Evolutionary conservation across 2,888 invertebrate genomes (phyloP).

Genomic region (Acleris sparsana): DNA sequence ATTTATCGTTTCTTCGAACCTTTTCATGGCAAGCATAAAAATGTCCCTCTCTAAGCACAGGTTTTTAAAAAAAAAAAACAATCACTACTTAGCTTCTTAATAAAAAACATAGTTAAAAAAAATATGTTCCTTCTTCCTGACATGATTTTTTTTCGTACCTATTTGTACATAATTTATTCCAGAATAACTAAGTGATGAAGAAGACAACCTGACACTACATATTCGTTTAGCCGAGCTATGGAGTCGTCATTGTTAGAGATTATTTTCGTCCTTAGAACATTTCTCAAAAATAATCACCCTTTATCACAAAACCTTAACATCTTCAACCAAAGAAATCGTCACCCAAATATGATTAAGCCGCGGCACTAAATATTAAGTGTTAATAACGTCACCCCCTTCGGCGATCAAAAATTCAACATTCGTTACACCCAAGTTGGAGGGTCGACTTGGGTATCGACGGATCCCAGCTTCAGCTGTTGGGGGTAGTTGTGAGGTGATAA

Average conservation of each 20-base stretch:
- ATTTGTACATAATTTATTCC: no score
- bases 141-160: no score
- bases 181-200: no score
- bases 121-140: no score
- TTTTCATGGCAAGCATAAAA: neutral
- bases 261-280: no score
- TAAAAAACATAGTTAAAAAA: no score
- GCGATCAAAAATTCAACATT: conserved; percentile 74
- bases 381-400: conserved; percentile 61
- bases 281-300: conserved; percentile 3
- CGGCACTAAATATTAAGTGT: conserved; percentile 75
- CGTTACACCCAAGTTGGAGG: conserved; percentile 68
- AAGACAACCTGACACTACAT: no score
- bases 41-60: neutral
- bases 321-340: conserved; percentile 52
- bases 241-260: no score
- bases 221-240: no score
- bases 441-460: conserved; percentile 45
- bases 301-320: conserved; percentile 30
- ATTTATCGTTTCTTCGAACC: neutral
- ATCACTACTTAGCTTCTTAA: no score
- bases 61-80: no score
- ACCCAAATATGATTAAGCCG: conserved; percentile 50
- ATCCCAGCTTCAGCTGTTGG: conserved; percentile 23
- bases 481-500: conserved; percentile 22